A percentile compares a stretch with the other conserved stretches of the same genome.
Conservation (phyloP, 2,888 invertebrate genomes). For the Heliconius charithonia region DNA sequence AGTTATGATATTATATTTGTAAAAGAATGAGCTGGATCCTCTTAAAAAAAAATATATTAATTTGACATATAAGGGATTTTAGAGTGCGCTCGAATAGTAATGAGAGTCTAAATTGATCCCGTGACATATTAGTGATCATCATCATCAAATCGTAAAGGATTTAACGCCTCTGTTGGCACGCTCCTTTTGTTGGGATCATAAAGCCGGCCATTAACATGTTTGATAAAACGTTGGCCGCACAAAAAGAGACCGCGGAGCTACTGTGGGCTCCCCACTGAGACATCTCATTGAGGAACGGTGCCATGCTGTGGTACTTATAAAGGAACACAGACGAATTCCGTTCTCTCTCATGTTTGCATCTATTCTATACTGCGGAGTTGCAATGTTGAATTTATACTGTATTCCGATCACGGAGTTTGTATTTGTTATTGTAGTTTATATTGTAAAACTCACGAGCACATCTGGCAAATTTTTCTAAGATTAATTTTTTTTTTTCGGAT, state of each 20-base stretch:
- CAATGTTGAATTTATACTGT: constrained; percentile 36
- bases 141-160: constrained; percentile 83
- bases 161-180: constrained; percentile 84
- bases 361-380: constrained; percentile 28
- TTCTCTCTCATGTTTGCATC: constrained; percentile 47
- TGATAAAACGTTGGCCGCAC: constrained; percentile 80
- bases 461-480: constrained; percentile 37
- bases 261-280: constrained; percentile 77
- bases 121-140: constrained; percentile 80
- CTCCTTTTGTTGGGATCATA: constrained; percentile 81
- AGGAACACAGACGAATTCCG: constrained; percentile 51
- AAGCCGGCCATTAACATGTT: constrained; percentile 83
- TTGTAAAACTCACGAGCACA: constrained; percentile 36
- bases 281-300: constrained; percentile 69
- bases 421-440: constrained; percentile 34
- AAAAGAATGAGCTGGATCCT: neutral
- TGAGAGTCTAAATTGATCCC: constrained; percentile 59
- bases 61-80: constrained; percentile 28
- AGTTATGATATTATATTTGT: neutral
- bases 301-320: constrained; percentile 75
- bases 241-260: constrained; percentile 79
- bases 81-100: constrained; percentile 48
- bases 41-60: constrained; percentile 13
- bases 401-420: constrained; percentile 36
- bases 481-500: constrained; percentile 15